phyloP scores from a whole-genome alignment of 2,113 vertebrate species.

The Etheostoma spectabile region DNA sequence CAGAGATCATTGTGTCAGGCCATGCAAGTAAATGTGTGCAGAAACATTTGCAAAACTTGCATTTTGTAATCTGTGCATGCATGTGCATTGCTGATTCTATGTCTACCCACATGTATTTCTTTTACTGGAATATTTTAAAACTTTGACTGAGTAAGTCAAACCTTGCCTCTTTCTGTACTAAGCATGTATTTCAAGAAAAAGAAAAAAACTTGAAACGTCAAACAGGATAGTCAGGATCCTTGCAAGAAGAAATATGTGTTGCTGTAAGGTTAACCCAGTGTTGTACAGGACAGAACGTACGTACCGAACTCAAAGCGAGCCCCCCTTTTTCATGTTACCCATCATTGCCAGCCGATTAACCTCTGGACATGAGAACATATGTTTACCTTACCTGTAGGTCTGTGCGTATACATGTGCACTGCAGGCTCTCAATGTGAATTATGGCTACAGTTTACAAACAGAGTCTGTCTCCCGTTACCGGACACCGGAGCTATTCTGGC shows the following conservation, averaged over 20 bases:
- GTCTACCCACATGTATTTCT: not conserved
- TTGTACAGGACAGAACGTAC: conserved; percentile 61
- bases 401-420: conserved; percentile 49
- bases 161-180: conserved; percentile 31
- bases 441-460: conserved; percentile 81
- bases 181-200: conserved; percentile 55
- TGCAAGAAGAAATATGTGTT: conserved; percentile 78
- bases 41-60: conserved; percentile 33
- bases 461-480: conserved; percentile 77
- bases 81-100: not conserved
- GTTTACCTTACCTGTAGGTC: conserved; percentile 61
- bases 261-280: conserved; percentile 78
- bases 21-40: conserved; percentile 45
- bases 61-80: conserved; percentile 13
- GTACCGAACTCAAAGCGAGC: conserved; percentile 38
- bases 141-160: conserved; percentile 22
- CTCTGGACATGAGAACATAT: conserved; percentile 52
- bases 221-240: conserved; percentile 85
- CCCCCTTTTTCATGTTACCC: not conserved
- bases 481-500: conserved; percentile 83
- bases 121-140: conserved; percentile 10
- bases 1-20: conserved; percentile 39
- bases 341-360: conserved; percentile 21
- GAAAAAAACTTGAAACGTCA: conserved; percentile 69
- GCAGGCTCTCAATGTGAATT: conserved; percentile 62